Percentiles rank a stretch among this genome's conserved stretches.
Evolutionary conservation across 2,797 vertebrate species (phyloP).

Genomic region (Sciurus carolinensis): DNA sequence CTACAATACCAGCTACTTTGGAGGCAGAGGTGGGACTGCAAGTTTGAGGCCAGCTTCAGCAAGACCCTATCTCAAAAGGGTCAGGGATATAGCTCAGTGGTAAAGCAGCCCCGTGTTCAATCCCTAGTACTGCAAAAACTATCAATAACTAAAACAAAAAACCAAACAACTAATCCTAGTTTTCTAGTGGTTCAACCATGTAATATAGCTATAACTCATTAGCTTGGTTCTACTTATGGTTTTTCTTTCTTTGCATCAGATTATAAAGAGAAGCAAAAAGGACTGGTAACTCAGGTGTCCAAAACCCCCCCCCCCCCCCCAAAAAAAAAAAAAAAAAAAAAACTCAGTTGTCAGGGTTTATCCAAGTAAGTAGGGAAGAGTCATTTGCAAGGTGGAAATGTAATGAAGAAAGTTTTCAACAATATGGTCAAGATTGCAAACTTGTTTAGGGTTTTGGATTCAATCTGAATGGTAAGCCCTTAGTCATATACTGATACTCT

Average conservation of each 20-base stretch:
- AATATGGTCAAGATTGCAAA: neutral
- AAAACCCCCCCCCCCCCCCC: neutral
- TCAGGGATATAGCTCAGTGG: too few species aligned
- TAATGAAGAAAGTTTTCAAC: neutral
- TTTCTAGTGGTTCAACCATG: neutral
- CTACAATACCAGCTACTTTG: too few species aligned
- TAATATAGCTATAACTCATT: neutral
- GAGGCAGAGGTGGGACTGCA: too few species aligned
- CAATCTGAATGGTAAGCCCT: neutral
- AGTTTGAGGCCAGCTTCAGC: too few species aligned
- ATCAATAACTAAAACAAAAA: too few species aligned
- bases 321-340: neutral
- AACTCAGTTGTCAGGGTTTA: neutral
- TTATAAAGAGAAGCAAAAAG: slow-evolving; percentile 26
- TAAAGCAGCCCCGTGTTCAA: too few species aligned
- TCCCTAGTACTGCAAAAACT: too few species aligned
- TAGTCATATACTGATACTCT: neutral
- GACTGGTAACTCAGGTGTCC: neutral
- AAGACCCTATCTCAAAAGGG: too few species aligned
- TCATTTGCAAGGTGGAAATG: neutral
- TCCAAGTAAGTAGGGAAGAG: neutral
- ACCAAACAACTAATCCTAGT: too few species aligned
- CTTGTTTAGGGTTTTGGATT: neutral
- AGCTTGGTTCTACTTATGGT: slow-evolving; percentile 1
- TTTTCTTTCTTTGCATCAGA: slow-evolving; percentile 6